Percentiles rank a stretch among this genome's conserved stretches.
These are phyloP conservation scores for Caenorhabditis sp. DNA, from an alignment of 2,888 invertebrate species.

Conservation along the genomic window DNA sequence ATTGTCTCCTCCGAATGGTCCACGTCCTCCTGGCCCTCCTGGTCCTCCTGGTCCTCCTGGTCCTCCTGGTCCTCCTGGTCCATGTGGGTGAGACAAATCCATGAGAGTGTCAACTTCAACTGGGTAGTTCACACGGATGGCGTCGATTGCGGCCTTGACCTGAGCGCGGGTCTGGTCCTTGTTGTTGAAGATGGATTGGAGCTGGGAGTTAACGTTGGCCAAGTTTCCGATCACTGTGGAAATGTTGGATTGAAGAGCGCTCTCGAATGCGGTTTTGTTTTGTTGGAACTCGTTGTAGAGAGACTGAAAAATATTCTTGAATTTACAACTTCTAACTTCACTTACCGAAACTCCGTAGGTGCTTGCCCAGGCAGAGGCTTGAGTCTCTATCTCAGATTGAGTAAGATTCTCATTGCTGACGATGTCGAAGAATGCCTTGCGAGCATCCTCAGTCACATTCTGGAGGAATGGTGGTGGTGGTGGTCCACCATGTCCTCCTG, in stretches of 20 bases:
- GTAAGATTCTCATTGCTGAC: constrained; percentile 65
- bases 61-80: constrained; percentile 42
- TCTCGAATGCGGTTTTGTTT: constrained; percentile 55
- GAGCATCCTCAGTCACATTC: constrained; percentile 63
- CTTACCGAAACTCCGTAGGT: constrained; percentile 67
- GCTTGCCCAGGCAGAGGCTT: constrained; percentile 65
- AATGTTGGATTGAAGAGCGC: constrained; percentile 50
- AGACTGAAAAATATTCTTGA: constrained; percentile 42
- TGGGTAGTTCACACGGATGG: constrained; percentile 51
- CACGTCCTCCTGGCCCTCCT: constrained; percentile 35
- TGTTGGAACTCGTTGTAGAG: constrained; percentile 59
- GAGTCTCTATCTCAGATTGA: constrained; percentile 55
- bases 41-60: constrained; percentile 47
- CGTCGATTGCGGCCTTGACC: constrained; percentile 45
- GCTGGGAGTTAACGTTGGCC: constrained; percentile 49
- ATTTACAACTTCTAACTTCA: background rate
- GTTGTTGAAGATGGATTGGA: constrained; percentile 58
- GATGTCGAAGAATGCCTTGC: constrained; percentile 66
- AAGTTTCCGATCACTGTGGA: constrained; percentile 57
- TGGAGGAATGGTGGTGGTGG: constrained; percentile 69
- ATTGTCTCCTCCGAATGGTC: constrained; percentile 34
- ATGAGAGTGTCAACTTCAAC: constrained; percentile 56
- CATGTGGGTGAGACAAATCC: constrained; percentile 47
- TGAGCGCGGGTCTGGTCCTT: constrained; percentile 61
- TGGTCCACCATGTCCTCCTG: constrained; percentile 52